Evolutionary conservation across 2,113 vertebrate genomes (phyloP).

Genomic region (Opisthocomus hoazin): DNA sequence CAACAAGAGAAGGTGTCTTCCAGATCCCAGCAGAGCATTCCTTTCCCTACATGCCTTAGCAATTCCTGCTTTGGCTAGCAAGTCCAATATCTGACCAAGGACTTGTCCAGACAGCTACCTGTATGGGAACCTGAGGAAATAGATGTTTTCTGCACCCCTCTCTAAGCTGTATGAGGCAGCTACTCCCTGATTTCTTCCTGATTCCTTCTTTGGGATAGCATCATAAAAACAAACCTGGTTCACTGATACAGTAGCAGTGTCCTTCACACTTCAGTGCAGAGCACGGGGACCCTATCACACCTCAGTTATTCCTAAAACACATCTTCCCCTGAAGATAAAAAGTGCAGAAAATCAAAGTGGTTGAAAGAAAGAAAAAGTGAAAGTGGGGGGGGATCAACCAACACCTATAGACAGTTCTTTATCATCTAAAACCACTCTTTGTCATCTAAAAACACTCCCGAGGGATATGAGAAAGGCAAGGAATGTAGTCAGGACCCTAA

Average conservation of each 20-base stretch:
- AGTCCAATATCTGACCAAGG: background rate
- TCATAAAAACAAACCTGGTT: background rate
- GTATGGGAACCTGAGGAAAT: background rate
- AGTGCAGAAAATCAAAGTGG: background rate
- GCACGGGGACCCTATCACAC: no score
- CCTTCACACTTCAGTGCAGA: background rate
- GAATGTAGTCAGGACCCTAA: no score
- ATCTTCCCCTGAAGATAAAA: background rate
- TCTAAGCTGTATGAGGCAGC: background rate
- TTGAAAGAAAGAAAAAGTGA: background rate
- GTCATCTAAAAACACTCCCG: no score
- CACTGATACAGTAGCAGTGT: background rate
- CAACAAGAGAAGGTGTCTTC: background rate
- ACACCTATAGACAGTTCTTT: background rate
- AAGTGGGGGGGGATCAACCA: background rate
- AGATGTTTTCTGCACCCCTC: background rate
- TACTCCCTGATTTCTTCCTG: background rate
- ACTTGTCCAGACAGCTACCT: background rate
- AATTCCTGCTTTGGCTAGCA: background rate
- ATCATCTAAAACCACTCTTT: background rate
- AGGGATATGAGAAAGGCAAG: no score
- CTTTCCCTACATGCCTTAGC: background rate
- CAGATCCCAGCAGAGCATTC: background rate
- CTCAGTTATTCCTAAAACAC: background rate
- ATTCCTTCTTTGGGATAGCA: background rate